Evolutionary conservation across 1,140 invertebrate species (phyloP), one percentile per base, ranked within the genome.

Genomic region (Leguminivora glycinivorella): DNA sequence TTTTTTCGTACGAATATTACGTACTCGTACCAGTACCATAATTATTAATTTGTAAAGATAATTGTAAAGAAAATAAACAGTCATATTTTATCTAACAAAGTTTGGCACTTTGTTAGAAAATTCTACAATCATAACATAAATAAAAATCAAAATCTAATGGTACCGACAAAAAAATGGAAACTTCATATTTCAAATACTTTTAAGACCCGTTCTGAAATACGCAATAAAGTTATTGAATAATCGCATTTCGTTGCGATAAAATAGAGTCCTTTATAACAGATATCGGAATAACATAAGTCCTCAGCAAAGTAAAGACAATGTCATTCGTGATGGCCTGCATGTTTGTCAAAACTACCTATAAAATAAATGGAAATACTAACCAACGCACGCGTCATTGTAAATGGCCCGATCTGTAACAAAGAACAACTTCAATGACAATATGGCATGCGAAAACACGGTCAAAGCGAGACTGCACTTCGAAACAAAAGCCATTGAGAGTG

Each of bases 361-460:
- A n/a, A n/a, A n/a, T n/a, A n/a, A n/a, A n/a, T n/a, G n/a, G n/a
- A n/a, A n/a, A n/a, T n/a, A n/a, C n/a, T n/a, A n/a, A n/a, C n/a
- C n/a, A n/a, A n/a, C n/a, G n/a, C n/a, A n/a, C n/a, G n/a, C n/a
- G n/a, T n/a, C n/a, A n/a, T n/a, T n/a, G n/a, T n/a, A n/a, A n/a
- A n/a, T n/a, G n/a, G n/a, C n/a, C n/a, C n/a, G n/a, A n/a, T n/a
- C 19, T 52, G 47, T 52, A 52, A 75, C 75, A 75, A 76, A 74
- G 70, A 76, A 69, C 73, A 70, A 80, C 87, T 89, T 74, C 73
- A 87, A 81, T 79, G 81, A 86, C 86, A 87, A 84, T 85, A 84
- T 77, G 79, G 79, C 83, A 83, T 88, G 79, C 79, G 76, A 85
- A 85, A 85, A 86, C 72, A 87, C 79, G 83, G 85, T 88, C 85